Percentiles rank a stretch among this genome's conserved stretches.
Conservation (phyloP, 2,113 vertebrate genomes). For the Zosterops hypoxanthus region DNA sequence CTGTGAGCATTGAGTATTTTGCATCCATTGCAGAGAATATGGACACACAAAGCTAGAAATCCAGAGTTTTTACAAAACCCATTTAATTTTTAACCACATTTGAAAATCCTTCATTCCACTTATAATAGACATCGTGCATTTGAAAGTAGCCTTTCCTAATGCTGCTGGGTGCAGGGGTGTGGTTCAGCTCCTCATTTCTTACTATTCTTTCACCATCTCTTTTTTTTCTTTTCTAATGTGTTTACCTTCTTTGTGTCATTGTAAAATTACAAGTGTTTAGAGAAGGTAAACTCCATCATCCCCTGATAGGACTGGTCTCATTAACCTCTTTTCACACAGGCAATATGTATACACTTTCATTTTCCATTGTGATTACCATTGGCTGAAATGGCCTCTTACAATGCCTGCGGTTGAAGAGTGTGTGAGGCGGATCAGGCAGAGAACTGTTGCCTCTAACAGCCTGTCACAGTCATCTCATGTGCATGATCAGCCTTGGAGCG, state of each 20-base stretch:
- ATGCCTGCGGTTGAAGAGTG: not conserved
- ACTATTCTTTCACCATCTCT: not conserved
- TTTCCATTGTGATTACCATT: not conserved
- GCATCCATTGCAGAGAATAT: not conserved
- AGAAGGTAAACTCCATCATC: not conserved
- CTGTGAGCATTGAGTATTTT: not conserved
- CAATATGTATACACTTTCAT: not conserved
- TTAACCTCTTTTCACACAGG: not conserved
- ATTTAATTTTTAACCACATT: not conserved
- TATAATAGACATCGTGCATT: not conserved
- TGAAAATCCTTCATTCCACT: not conserved
- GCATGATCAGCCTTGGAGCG: rapidly evolving
- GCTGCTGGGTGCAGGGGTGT: not conserved
- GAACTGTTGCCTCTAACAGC: not conserved
- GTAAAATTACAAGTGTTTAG: not conserved
- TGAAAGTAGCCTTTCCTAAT: not conserved
- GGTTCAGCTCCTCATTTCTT: not conserved
- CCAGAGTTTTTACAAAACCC: not conserved
- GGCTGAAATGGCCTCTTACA: not conserved
- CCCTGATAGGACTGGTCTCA: not conserved
- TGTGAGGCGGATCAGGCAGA: not conserved
- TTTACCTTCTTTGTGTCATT: not conserved
- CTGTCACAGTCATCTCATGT: not conserved
- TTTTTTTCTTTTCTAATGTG: not conserved
- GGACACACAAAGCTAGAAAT: not conserved